A percentile compares a stretch with the other conserved stretches of the same genome.
Evolutionary conservation across 2,888 invertebrate genomes (phyloP).

Genomic region (Brenthis daphne): DNA sequence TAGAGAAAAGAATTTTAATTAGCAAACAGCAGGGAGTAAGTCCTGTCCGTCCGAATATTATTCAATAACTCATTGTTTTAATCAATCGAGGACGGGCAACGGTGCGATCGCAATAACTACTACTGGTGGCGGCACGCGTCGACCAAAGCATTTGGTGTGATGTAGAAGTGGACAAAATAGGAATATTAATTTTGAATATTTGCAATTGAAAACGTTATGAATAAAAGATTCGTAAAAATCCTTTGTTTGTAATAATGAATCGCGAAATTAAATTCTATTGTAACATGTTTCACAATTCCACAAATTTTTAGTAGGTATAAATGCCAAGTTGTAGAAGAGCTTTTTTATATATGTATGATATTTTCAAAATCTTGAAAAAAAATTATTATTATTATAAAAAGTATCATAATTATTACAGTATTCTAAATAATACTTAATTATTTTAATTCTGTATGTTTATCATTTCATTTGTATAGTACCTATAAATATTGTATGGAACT

Average conservation of each 20-base stretch:
- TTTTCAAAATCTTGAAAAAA: too few relatives aligned
- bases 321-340: too few relatives aligned
- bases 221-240: conserved; percentile 12
- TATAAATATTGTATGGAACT: too few relatives aligned
- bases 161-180: conserved; percentile 66
- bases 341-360: too few relatives aligned
- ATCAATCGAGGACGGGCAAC: conserved; percentile 74
- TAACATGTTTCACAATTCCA: too few relatives aligned
- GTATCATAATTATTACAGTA: too few relatives aligned
- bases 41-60: conserved; percentile 58
- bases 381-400: too few relatives aligned
- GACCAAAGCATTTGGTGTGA: conserved; percentile 63
- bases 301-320: too few relatives aligned
- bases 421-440: too few relatives aligned
- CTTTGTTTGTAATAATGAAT: not conserved
- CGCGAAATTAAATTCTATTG: not conserved
- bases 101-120: conserved; percentile 70
- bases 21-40: conserved; percentile 42
- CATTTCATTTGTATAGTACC: too few relatives aligned
- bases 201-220: conserved; percentile 36
- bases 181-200: conserved; percentile 69
- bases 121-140: conserved; percentile 60
- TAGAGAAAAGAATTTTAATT: conserved; percentile 31
- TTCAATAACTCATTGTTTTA: conserved; percentile 66
- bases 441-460: too few relatives aligned